These are phyloP conservation scores for Drosophila parthenogenetica DNA, from an alignment of 2,888 invertebrate genomes.

Conservation along the genomic window DNA sequence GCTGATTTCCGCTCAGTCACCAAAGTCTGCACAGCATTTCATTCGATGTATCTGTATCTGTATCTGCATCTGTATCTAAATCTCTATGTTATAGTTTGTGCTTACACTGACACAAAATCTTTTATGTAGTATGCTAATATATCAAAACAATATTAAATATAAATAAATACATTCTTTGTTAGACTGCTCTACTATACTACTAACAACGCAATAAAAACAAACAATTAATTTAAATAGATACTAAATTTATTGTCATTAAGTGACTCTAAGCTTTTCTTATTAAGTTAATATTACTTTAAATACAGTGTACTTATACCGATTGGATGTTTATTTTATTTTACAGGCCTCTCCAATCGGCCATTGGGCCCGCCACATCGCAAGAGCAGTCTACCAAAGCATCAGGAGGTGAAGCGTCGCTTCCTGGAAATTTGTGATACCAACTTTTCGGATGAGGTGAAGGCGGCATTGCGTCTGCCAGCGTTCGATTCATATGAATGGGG, in stretches of 20 bases:
- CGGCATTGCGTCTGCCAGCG: conserved; percentile 85
- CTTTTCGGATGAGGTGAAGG: conserved; percentile 85
- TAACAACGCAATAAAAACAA: too few relatives aligned
- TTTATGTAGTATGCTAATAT: too few relatives aligned
- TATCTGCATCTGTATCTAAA: conserved; percentile 15
- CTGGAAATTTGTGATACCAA: conserved; percentile 85
- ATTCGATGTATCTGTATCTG: conserved; percentile 4
- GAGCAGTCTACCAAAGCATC: conserved; percentile 86
- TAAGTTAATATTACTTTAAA: neutral
- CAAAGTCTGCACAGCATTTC: conserved; percentile 32
- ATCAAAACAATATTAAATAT: too few relatives aligned
- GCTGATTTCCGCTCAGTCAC: conserved; percentile 50
- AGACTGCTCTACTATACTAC: too few relatives aligned
- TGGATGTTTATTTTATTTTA: conserved; percentile 10
- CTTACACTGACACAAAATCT: too few relatives aligned
- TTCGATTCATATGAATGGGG: conserved; percentile 94
- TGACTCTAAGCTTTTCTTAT: too few relatives aligned
- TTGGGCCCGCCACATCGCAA: conserved; percentile 85
- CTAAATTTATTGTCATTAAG: too few relatives aligned
- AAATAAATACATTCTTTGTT: too few relatives aligned
- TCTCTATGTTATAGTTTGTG: conserved; percentile 4
- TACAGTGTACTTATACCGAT: neutral
- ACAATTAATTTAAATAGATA: too few relatives aligned
- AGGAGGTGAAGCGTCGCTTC: conserved; percentile 85
- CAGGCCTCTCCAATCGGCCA: conserved; percentile 85